Conservation (phyloP, 1,140 invertebrate genomes). For the Pararge aegeria region DNA sequence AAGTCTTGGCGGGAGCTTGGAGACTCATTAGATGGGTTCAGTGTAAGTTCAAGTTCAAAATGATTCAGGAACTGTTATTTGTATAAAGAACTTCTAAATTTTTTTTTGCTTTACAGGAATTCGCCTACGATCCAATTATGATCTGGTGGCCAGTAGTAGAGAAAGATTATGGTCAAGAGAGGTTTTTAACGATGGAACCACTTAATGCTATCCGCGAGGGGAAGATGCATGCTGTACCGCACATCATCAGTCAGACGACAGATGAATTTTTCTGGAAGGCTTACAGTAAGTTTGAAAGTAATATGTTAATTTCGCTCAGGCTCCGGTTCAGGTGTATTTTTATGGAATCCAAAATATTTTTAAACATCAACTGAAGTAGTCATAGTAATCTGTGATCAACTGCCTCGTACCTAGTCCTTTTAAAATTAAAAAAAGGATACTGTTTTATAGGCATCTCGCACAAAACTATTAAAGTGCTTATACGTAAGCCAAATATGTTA, state of each 20-base stretch:
- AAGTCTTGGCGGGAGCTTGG: conserved; percentile 77
- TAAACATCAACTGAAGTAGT: too few relatives aligned
- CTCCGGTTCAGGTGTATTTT: too few relatives aligned
- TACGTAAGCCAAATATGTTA: too few relatives aligned
- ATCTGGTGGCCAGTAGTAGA: conserved; percentile 85
- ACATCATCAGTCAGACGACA: conserved; percentile 83
- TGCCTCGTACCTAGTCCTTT: too few relatives aligned
- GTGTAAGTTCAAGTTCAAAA: conserved; percentile 65
- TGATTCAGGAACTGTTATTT: too few relatives aligned
- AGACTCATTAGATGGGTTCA: conserved; percentile 73
- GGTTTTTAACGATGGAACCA: conserved; percentile 83
- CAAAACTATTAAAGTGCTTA: too few relatives aligned
- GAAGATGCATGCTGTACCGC: conserved; percentile 83
- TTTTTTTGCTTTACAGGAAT: conserved; percentile 40
- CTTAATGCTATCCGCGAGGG: conserved; percentile 80
- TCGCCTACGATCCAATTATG: conserved; percentile 80
- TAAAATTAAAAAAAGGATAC: too few relatives aligned
- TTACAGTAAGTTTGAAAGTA: conserved; percentile 62
- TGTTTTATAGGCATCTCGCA: too few relatives aligned
- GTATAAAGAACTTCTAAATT: too few relatives aligned
- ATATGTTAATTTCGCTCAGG: neutral
- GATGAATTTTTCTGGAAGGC: conserved; percentile 84
- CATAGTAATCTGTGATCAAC: too few relatives aligned
- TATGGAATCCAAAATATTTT: too few relatives aligned
- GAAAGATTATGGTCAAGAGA: conserved; percentile 83